Percentiles rank a stretch among this genome's conserved stretches.
phyloP scores from a whole-genome alignment of 1,140 invertebrate species.

The Panonychus citri region DNA sequence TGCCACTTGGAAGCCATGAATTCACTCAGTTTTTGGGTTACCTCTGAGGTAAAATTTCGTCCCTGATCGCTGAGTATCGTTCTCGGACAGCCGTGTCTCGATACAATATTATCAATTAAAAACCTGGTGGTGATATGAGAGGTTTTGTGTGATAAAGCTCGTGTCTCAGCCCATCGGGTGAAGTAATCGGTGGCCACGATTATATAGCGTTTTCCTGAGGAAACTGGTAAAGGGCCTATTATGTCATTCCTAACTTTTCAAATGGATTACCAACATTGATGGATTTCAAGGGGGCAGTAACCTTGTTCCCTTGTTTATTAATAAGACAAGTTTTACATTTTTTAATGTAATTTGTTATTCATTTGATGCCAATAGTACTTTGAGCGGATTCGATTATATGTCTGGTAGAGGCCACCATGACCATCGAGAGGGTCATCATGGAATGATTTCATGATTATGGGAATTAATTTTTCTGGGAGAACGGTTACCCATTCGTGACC shows the following conservation, averaged over 20 bases:
- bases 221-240: background rate
- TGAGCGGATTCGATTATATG: background rate
- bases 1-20: no score
- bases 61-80: background rate
- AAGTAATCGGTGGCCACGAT: background rate
- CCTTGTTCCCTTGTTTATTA: background rate
- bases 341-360: background rate
- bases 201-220: background rate
- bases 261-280: background rate
- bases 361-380: conserved; percentile 1
- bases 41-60: background rate
- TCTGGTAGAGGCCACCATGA: conserved; percentile 1
- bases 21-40: no score
- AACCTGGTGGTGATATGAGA: background rate
- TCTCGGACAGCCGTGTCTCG: background rate
- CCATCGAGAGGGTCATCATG: background rate
- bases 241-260: background rate
- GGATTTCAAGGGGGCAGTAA: background rate
- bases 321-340: background rate
- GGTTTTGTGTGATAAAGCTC: background rate
- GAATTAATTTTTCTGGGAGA: no score
- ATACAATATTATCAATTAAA: background rate
- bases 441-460: background rate
- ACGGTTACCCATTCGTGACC: no score
- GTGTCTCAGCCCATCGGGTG: background rate